Percentiles rank a stretch among this genome's conserved stretches.
phyloP scores from a whole-genome alignment of 2,888 invertebrate species.

The Pteria penguin region DNA sequence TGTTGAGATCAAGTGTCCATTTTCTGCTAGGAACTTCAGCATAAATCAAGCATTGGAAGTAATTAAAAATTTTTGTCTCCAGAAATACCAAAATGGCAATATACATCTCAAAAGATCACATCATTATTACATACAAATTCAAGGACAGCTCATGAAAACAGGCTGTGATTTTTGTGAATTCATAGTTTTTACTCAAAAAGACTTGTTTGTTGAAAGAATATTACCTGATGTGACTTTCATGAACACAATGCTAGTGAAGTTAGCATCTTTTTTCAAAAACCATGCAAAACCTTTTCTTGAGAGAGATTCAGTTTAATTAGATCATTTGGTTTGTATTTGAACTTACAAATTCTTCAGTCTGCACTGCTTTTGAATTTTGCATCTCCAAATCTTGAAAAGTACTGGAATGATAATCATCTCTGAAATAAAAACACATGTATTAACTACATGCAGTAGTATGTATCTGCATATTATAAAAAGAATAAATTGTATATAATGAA shows the following conservation, averaged over 20 bases:
- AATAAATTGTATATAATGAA: too few relatives aligned
- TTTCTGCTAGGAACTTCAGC: constrained; percentile 33
- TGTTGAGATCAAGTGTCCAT: constrained; percentile 48
- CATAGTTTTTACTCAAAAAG: constrained; percentile 38
- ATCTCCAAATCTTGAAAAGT: too few relatives aligned
- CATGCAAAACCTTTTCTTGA: constrained; percentile 7
- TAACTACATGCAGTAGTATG: too few relatives aligned
- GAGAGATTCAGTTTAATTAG: too few relatives aligned
- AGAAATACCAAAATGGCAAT: background rate
- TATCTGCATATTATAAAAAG: too few relatives aligned
- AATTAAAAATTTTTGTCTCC: constrained; percentile 22
- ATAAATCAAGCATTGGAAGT: constrained; percentile 27
- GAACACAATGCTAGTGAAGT: constrained; percentile 22
- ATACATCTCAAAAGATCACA: constrained; percentile 22
- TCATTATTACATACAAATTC: constrained; percentile 41
- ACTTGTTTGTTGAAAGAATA: constrained; percentile 31
- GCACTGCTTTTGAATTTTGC: too few relatives aligned
- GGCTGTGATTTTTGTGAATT: constrained; percentile 45
- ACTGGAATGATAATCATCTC: too few relatives aligned
- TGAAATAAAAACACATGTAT: too few relatives aligned
- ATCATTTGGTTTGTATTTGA: too few relatives aligned
- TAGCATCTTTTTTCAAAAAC: constrained; percentile 29
- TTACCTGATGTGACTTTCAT: constrained; percentile 34
- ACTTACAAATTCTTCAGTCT: too few relatives aligned
- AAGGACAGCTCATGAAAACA: constrained; percentile 43